Evolutionary conservation across 2,797 vertebrate species (phyloP).

Genomic region (Rhinoraja longicauda): DNA sequence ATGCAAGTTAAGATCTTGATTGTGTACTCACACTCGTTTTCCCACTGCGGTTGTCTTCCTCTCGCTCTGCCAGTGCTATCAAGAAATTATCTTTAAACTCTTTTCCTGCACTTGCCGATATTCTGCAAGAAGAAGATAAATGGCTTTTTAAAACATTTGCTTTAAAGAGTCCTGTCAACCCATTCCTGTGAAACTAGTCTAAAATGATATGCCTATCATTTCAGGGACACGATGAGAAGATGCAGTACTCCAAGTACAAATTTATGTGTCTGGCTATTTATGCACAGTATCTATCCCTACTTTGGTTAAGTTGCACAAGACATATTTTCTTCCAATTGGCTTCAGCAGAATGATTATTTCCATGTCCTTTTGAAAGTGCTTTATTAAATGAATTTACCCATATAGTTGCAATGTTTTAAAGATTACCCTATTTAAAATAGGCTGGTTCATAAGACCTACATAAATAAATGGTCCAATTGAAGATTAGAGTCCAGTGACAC

Average conservation of each 20-base stretch:
- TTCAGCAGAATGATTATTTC: neutral
- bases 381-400: neutral
- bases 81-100: conserved; percentile 74
- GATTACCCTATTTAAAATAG: neutral
- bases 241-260: neutral
- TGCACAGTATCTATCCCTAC: neutral
- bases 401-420: neutral
- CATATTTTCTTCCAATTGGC: too few species aligned
- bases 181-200: neutral
- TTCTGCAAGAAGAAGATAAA: conserved; percentile 64
- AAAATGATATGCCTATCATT: neutral
- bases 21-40: conserved; percentile 74
- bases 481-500: neutral
- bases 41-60: conserved; percentile 71
- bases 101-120: conserved; percentile 67
- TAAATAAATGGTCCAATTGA: neutral
- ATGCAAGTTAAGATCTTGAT: conserved; percentile 3
- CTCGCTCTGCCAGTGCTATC: conserved; percentile 68
- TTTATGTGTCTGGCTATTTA: neutral
- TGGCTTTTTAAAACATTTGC: conserved; percentile 54
- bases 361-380: neutral
- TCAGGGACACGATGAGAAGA: neutral
- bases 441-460: neutral
- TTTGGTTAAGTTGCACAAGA: neutral
- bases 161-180: conserved; percentile 11